These are phyloP conservation scores for Drosophila nigritarsus DNA, from an alignment of 2,888 invertebrate species.

Conservation along the genomic window DNA sequence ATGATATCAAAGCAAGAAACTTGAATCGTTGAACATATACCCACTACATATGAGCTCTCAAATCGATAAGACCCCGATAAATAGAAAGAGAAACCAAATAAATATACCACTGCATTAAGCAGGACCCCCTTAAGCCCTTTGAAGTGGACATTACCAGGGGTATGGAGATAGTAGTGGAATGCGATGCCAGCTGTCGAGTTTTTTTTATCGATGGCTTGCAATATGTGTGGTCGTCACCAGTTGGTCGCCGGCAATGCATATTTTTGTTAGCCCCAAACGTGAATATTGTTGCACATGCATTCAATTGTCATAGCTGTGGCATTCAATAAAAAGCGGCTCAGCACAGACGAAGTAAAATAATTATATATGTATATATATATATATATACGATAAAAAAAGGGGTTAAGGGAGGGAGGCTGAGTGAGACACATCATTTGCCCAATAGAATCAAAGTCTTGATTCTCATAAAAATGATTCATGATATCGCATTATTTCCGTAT, in stretches of 20 bases:
- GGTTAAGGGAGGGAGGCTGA: not conserved
- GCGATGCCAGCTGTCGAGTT: conserved; percentile 54
- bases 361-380: not conserved
- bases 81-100: not conserved
- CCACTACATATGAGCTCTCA: not conserved
- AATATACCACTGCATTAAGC: conserved; percentile 16
- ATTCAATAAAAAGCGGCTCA: conserved; percentile 32
- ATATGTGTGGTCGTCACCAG: conserved; percentile 72
- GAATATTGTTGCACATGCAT: conserved; percentile 52
- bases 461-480: conserved; percentile 80
- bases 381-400: not conserved
- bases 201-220: conserved; percentile 68
- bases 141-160: not conserved
- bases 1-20: not conserved
- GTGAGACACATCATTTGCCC: conserved; percentile 60
- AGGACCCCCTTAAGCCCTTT: conserved; percentile 16
- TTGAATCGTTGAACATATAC: not conserved
- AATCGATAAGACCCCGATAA: not conserved
- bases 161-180: conserved; percentile 29
- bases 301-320: conserved; percentile 26
- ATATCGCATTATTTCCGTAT: conserved; percentile 81
- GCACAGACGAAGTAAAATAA: not conserved
- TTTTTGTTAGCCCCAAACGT: conserved; percentile 57
- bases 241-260: conserved; percentile 74
- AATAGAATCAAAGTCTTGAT: conserved; percentile 77